These are phyloP conservation scores for Andrena haemorrhoa DNA, from an alignment of 2,888 invertebrate genomes.

Conservation along the genomic window DNA sequence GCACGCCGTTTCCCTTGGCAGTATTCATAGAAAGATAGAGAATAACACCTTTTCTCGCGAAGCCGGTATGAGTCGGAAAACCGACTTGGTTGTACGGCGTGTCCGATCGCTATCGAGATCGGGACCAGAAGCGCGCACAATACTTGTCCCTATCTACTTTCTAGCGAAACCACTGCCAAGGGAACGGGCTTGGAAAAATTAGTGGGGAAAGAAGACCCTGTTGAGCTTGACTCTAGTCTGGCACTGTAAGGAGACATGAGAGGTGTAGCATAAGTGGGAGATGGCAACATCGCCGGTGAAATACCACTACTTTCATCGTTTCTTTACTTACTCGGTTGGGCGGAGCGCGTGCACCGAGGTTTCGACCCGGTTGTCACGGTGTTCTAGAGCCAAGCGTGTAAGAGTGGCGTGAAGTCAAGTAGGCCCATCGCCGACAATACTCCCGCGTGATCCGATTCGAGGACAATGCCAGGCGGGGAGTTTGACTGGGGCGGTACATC, in stretches of 20 bases:
- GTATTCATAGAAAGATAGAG: too few relatives aligned
- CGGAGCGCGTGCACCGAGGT: constrained; percentile 83
- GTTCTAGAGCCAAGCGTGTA: constrained; percentile 75
- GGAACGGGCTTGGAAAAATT: constrained; percentile 88
- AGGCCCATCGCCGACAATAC: constrained; percentile 85
- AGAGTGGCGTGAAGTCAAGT: constrained; percentile 66
- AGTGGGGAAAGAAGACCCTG: constrained; percentile 90
- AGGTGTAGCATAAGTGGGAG: constrained; percentile 88
- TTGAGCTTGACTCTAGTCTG: constrained; percentile 84
- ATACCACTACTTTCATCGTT: constrained; percentile 83
- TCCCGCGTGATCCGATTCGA: constrained; percentile 86
- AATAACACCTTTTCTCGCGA: too few relatives aligned
- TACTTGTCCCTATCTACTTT: constrained; percentile 56
- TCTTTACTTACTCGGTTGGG: constrained; percentile 86
- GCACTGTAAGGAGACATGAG: constrained; percentile 87
- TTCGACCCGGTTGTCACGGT: constrained; percentile 81
- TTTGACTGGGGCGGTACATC: constrained; percentile 90
- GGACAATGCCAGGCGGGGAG: constrained; percentile 88
- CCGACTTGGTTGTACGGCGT: too few relatives aligned
- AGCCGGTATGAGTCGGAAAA: too few relatives aligned
- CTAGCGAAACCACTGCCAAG: constrained; percentile 69
- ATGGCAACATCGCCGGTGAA: constrained; percentile 36
- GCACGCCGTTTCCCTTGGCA: too few relatives aligned
- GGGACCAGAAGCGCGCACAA: too few relatives aligned
- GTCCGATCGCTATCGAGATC: too few relatives aligned